A percentile compares a stretch with the other conserved stretches of the same genome.
These are phyloP conservation scores for Hexactinellida sp. DNA, from an alignment of 37 sponge, comb jelly and placozoan species.

Conservation along the genomic window DNA sequence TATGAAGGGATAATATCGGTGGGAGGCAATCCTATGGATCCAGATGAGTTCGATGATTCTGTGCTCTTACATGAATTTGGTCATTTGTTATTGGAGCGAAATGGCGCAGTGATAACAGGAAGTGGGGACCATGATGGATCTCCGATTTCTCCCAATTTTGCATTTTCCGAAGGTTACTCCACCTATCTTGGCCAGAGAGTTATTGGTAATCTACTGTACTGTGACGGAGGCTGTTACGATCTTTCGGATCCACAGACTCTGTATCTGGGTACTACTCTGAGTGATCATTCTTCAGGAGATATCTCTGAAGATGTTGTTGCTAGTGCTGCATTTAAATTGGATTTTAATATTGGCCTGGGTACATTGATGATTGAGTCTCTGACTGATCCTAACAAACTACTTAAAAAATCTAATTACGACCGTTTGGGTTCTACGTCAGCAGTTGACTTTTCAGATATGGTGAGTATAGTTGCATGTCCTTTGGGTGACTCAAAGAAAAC, in stretches of 20 bases:
- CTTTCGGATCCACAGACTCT: not conserved
- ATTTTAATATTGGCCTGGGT: not conserved
- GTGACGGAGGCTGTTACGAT: not conserved
- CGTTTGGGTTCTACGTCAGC: not conserved
- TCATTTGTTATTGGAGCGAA: not conserved
- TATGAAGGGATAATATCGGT: not conserved
- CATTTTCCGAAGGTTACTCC: not conserved
- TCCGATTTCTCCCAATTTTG: not conserved
- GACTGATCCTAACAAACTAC: not conserved
- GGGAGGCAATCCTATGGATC: not conserved
- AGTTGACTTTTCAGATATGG: not conserved
- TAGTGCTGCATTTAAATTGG: not conserved
- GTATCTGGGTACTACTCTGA: not conserved
- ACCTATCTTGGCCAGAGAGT: not conserved
- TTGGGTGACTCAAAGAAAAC: not conserved
- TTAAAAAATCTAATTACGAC: not conserved
- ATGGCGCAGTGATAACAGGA: not conserved
- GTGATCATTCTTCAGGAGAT: not conserved
- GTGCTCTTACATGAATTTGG: not conserved
- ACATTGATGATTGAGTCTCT: not conserved
- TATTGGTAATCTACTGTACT: not conserved
- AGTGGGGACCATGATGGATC: not conserved
- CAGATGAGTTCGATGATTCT: slow-evolving; percentile 1
- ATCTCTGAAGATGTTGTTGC: not conserved
- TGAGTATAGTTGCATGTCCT: not conserved